Conservation (phyloP, 2,797 vertebrate genomes). For the Phoxinus dragarum region DNA sequence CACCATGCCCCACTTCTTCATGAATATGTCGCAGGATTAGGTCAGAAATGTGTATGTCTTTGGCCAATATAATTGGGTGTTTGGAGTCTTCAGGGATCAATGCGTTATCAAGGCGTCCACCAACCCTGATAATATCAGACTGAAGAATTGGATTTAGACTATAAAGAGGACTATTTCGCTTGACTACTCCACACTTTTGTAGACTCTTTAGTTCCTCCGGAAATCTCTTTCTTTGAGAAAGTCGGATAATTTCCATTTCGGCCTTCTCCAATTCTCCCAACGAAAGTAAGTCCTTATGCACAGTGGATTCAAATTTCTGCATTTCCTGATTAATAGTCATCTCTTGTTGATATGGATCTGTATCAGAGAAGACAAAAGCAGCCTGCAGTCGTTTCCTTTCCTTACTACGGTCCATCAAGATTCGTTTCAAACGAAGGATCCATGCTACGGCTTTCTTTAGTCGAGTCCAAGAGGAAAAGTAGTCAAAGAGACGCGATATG, state of each 20-base stretch:
- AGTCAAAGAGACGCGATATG: not conserved
- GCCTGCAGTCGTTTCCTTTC: no score
- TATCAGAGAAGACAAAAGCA: no score
- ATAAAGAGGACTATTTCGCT: not conserved
- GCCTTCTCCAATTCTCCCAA: not conserved
- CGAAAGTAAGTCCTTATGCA: not conserved
- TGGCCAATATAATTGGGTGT: not conserved
- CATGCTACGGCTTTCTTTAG: not conserved
- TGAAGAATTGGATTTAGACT: slow-evolving; percentile 5
- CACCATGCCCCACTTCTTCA: no score
- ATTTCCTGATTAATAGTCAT: no score
- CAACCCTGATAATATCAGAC: not conserved
- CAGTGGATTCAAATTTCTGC: not conserved
- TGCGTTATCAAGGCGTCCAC: not conserved
- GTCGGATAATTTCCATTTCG: not conserved
- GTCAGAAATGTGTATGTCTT: not conserved
- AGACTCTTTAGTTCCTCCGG: not conserved
- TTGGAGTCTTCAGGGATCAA: not conserved
- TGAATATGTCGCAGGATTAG: no score
- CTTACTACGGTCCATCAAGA: no score
- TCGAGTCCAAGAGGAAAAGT: not conserved
- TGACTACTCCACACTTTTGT: no score
- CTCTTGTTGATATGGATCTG: no score
- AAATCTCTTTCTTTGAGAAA: not conserved
- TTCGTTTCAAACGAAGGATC: not conserved